phyloP scores from a whole-genome alignment of 2,797 vertebrate genomes.

The Tachyglossus aculeatus region DNA sequence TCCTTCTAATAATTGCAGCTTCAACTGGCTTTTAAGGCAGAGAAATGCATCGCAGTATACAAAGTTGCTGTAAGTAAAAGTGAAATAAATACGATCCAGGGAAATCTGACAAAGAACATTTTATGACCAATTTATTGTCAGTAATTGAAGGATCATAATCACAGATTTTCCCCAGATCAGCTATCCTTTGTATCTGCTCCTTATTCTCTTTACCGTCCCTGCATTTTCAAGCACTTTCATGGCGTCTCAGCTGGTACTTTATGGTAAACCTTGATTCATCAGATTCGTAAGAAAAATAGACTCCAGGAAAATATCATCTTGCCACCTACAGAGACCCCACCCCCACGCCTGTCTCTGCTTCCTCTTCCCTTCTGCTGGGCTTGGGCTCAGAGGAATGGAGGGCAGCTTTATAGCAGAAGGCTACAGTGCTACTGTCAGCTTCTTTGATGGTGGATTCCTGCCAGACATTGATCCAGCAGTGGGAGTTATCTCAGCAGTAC shows the following conservation, averaged over 20 bases:
- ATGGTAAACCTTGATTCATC: not conserved
- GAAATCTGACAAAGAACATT: conserved; percentile 60
- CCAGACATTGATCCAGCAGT: conserved; percentile 49
- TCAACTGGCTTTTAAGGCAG: conserved; percentile 38
- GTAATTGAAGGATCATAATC: conserved; percentile 62
- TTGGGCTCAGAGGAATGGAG: not conserved
- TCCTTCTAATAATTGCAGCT: not conserved
- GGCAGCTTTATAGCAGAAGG: not conserved
- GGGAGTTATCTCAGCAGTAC: conserved; percentile 32
- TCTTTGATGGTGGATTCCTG: conserved; percentile 22
- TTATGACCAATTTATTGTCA: conserved; percentile 59
- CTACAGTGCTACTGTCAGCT: not conserved
- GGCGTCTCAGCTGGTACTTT: too few relatives aligned
- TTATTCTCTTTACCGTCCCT: too few relatives aligned
- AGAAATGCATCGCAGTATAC: conserved; percentile 50
- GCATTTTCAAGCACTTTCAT: too few relatives aligned
- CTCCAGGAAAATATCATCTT: not conserved
- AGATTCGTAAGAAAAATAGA: not conserved
- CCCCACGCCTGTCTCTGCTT: not conserved
- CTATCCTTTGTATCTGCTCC: too few relatives aligned
- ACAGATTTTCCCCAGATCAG: too few relatives aligned
- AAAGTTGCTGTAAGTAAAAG: conserved; percentile 66
- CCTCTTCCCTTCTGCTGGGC: not conserved
- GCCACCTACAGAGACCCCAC: not conserved
- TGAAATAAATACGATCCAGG: conserved; percentile 44